Base-by-base conservation (phyloP, 2,888 invertebrate species). In the Zygogramma bicolorata region DNA sequence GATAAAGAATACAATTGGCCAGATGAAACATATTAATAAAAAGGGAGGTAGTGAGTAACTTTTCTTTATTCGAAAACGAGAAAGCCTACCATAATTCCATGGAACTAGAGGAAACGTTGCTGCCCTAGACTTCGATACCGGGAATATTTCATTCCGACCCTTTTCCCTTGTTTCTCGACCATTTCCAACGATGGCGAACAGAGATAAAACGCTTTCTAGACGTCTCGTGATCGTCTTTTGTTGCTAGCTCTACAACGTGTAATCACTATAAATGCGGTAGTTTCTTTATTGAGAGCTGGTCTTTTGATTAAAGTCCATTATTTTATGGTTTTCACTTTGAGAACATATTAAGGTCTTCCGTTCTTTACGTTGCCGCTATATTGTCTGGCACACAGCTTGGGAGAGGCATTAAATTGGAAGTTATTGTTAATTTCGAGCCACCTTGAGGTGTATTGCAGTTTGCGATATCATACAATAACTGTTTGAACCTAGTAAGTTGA, bases 241-340 rank as follows among this genome's bases (percentile, higher is more conserved):
- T 58, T 66, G 40, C 27, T 31, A 29, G 42, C 59, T 20, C 29
- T 42, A 66, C 58, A 38, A 27, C 58, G 29, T 66, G 66, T 66
- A 66, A 66, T 66, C 66, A 66, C 66, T 59, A 58, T 59, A 66
- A 66, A 66, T 66, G 66, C 38, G 59, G 38, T 27, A 34, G 66
- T 25, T 53, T 53, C 66, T 66, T 59, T 29, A 58, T 66, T 46
- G 34, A 42, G 59, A 66, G 59, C 42, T 42, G 66, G 53, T 58
- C 34, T 66, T 66, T 57, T 66, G 34, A 57, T 57, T 57, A 66
- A 40, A 53, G 34, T 38, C 70, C 57, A 71, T 67, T 27, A 65
- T 71, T 34, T 25, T 61, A 61, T 40, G 22, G 34, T 22, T 61
- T 53, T 53, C 25, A 27, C 53, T 25, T 53, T 22, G 27, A 53